phyloP scores from a whole-genome alignment of 2,797 vertebrate species.

The Sebastolobus alascanus region DNA sequence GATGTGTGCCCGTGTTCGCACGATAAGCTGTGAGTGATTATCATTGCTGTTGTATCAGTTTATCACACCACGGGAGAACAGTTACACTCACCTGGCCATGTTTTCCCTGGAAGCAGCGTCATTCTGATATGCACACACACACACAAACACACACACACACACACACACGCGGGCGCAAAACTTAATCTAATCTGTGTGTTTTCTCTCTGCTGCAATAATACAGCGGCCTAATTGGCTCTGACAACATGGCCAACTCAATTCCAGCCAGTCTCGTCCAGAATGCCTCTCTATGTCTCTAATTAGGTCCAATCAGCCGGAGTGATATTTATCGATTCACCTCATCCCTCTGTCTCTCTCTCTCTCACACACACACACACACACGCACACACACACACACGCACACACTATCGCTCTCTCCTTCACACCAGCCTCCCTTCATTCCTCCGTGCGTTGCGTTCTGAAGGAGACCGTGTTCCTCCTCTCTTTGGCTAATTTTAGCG shows the following conservation, averaged over 20 bases:
- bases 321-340: constrained; percentile 86
- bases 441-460: constrained; percentile 45
- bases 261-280: constrained; percentile 76
- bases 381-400: not conserved
- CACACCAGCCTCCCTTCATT: constrained; percentile 25
- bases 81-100: constrained; percentile 56
- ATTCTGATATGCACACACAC: constrained; percentile 21
- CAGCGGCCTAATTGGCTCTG: constrained; percentile 82
- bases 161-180: constrained; percentile 25
- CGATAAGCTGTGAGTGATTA: constrained; percentile 61
- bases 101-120: constrained; percentile 59
- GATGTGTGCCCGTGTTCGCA: constrained; percentile 19
- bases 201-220: constrained; percentile 77
- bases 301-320: constrained; percentile 84
- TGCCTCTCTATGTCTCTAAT: constrained; percentile 82
- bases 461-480: constrained; percentile 73
- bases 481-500: constrained; percentile 76
- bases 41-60: constrained; percentile 58
- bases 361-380: not conserved
- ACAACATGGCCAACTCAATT: constrained; percentile 81
- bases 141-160: constrained; percentile 16
- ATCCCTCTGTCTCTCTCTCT: constrained; percentile 39
- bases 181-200: constrained; percentile 79
- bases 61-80: constrained; percentile 57
- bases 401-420: constrained; percentile 18